Base-by-base conservation (phyloP, 1,140 invertebrate species). In the Eurosta solidaginis region DNA sequence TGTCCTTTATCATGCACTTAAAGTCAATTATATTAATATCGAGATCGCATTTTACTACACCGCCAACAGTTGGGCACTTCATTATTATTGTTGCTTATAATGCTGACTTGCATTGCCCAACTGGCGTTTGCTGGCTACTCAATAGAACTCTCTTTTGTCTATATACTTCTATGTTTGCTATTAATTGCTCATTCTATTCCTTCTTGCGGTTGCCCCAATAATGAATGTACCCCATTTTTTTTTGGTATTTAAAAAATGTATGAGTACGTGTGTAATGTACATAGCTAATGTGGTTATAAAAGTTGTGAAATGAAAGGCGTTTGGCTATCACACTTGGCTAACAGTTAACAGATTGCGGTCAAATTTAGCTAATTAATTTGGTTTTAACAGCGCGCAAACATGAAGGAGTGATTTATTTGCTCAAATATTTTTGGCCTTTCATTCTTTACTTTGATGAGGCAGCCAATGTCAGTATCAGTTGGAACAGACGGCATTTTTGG, bases 361-460 rank as follows among this genome's bases (percentile, higher is more conserved):
- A 20, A 36, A 40, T 68, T 14, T 22, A 33, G 42, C 22, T 75
- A 47, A 75, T 75, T 75, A 75, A 75, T 75, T 75, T 75, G 42
- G 29, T 45, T 75, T 75, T 75, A 75, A 75, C 73, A 45, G 73
- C 45, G 42, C 73, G 7, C 27, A 22, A 68, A 68, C 14, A 47
- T 47, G 73, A 75, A 75, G 73, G 73, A 47, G 73, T 75, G 73
- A 75, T 75, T 75, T 75, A 75, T 75, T 75, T 75, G 73, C 27
- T 75, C 73, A 75, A 75, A 75, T 47, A 47, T 75, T 47, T 75
- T 45, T 75, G n/a, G 22, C 29, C 27, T 49, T 45, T 75, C 42
- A 29, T 74, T 10, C 40, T 25, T 29, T 33, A 20, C 36, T 20
- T 44, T 25, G 2, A 4, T 17, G 1, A 36, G 6, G 1, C 12